Evolutionary conservation across 2,888 invertebrate genomes (phyloP).

Genomic region (Macaria liturata): DNA sequence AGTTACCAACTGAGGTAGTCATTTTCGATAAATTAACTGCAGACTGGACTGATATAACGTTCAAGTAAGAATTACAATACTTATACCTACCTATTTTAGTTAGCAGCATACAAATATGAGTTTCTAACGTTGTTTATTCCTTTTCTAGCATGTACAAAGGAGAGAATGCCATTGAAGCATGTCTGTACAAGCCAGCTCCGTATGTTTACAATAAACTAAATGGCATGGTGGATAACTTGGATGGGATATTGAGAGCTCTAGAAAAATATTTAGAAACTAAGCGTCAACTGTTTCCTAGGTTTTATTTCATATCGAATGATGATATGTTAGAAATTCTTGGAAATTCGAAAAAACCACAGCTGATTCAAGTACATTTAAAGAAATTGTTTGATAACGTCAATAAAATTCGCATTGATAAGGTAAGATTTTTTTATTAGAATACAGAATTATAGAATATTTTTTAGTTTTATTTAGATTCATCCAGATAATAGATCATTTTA

Average conservation of each 20-base stretch:
- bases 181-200: conserved; percentile 83
- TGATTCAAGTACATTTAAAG: conserved; percentile 93
- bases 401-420: conserved; percentile 87
- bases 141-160: conserved; percentile 74
- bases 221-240: conserved; percentile 89
- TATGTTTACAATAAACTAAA: conserved; percentile 87
- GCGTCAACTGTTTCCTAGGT: conserved; percentile 92
- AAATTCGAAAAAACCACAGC: conserved; percentile 91
- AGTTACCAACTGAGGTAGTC: conserved; percentile 89
- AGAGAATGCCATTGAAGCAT: conserved; percentile 84
- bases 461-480: too few relatives aligned
- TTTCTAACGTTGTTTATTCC: too few relatives aligned
- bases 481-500: too few relatives aligned
- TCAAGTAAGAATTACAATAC: conserved; percentile 57
- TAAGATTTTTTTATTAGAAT: conserved; percentile 46
- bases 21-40: conserved; percentile 89
- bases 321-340: conserved; percentile 93
- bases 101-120: too few relatives aligned
- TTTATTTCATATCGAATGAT: conserved; percentile 85
- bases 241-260: conserved; percentile 90
- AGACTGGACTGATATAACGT: conserved; percentile 88
- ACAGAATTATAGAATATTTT: too few relatives aligned
- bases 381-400: conserved; percentile 95
- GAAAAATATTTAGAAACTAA: conserved; percentile 95
- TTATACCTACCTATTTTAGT: too few relatives aligned